Percentiles rank a stretch among this genome's conserved stretches.
Conservation (phyloP, 2,797 vertebrate species). For the Tangara arthus region DNA sequence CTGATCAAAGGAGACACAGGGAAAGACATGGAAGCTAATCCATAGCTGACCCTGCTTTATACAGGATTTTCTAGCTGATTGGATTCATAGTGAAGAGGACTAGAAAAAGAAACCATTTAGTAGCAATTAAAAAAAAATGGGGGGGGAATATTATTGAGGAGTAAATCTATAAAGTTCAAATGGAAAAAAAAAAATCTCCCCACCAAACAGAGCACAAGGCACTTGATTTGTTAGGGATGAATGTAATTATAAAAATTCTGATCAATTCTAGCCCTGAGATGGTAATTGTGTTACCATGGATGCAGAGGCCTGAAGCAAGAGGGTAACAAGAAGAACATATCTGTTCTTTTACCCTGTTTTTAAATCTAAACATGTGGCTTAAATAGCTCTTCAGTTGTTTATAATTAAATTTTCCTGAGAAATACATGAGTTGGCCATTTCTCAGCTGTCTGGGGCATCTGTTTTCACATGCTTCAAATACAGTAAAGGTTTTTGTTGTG, state of each 20-base stretch:
- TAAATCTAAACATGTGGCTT: neutral
- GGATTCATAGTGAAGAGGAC: neutral
- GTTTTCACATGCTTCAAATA: slow-evolving; percentile 42
- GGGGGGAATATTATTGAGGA: neutral
- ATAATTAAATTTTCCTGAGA: slow-evolving; percentile 34
- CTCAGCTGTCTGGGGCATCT: slow-evolving; percentile 18
- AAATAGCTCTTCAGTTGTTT: slow-evolving; percentile 10
- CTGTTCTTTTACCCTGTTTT: neutral
- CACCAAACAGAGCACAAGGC: neutral
- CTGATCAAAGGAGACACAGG: neutral
- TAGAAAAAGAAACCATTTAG: neutral
- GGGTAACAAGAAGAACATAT: neutral
- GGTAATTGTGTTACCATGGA: neutral
- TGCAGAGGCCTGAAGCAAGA: neutral
- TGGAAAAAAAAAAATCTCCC: neutral
- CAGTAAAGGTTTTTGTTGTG: neutral
- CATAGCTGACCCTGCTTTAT: neutral
- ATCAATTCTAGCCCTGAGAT: neutral
- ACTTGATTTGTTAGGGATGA: neutral
- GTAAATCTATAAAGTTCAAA: neutral
- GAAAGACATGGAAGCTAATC: neutral
- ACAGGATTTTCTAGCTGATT: neutral
- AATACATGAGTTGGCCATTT: slow-evolving; percentile 13
- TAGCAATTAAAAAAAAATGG: neutral
- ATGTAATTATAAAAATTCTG: neutral